These are phyloP conservation scores for Proterorhinus semilunaris DNA, from an alignment of 2,113 vertebrate species.

Conservation along the genomic window DNA sequence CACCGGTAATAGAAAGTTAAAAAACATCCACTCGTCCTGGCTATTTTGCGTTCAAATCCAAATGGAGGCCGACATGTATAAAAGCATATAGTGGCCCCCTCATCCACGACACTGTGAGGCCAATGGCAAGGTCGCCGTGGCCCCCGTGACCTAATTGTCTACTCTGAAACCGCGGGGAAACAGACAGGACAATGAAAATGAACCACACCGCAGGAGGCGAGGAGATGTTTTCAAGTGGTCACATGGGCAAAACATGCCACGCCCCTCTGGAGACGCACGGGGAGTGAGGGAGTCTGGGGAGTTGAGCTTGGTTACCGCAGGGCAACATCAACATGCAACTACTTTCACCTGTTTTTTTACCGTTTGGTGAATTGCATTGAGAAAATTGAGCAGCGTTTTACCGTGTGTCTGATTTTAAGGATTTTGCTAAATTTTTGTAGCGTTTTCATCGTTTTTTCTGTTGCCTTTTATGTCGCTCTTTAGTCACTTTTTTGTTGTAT, in stretches of 20 bases:
- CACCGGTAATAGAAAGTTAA: not conserved
- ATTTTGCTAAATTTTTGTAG: too few relatives aligned
- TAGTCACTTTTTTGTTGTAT: too few relatives aligned
- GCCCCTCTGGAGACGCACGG: constrained; percentile 6
- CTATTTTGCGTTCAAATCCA: constrained; percentile 35
- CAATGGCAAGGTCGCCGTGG: not conserved
- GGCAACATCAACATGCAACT: not conserved
- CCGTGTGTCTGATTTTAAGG: too few relatives aligned
- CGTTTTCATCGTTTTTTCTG: too few relatives aligned
- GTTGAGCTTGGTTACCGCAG: not conserved
- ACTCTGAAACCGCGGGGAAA: not conserved
- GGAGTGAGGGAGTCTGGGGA: not conserved
- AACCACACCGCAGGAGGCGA: not conserved
- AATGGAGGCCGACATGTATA: constrained; percentile 20
- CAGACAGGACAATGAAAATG: constrained; percentile 7
- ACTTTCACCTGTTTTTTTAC: not conserved
- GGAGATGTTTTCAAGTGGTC: constrained; percentile 1
- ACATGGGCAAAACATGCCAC: constrained; percentile 10
- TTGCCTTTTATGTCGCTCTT: too few relatives aligned
- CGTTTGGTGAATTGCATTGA: too few relatives aligned
- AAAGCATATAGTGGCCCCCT: constrained; percentile 8
- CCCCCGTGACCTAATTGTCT: constrained; percentile 9
- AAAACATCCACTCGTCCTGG: not conserved
- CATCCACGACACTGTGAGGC: constrained; percentile 8
- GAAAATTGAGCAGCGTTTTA: too few relatives aligned